Percentiles rank a stretch among this genome's conserved stretches.
Evolutionary conservation across 2,797 vertebrate genomes (phyloP).

Genomic region (Pseudocheirus occidentalis): DNA sequence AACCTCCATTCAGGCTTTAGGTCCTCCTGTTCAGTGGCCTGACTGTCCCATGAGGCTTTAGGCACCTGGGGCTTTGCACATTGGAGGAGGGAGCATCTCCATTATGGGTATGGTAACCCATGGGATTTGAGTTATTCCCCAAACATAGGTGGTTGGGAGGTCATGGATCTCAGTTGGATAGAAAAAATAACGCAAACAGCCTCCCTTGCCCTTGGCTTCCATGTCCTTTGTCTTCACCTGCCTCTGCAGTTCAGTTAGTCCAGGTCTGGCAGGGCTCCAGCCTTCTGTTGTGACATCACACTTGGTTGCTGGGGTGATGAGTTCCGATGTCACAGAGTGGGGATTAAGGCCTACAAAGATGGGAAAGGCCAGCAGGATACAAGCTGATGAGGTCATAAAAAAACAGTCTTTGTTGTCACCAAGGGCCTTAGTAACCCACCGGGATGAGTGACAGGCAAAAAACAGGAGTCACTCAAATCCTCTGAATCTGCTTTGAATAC

Average conservation of each 20-base stretch:
- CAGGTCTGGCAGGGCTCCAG: neutral
- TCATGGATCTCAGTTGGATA: neutral
- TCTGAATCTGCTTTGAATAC: neutral
- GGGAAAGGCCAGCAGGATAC: neutral
- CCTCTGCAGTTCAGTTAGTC: neutral
- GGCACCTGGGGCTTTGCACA: neutral
- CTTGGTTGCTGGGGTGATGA: constrained; percentile 64
- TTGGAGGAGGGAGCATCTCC: neutral
- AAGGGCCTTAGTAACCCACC: constrained; percentile 53
- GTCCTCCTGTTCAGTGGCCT: neutral
- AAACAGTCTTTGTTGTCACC: constrained; percentile 48
- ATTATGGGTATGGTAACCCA: neutral
- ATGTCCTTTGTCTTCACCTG: neutral
- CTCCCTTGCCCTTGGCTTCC: neutral
- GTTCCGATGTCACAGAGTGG: constrained; percentile 29
- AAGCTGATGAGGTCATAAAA: constrained; percentile 55
- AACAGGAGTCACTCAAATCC: neutral
- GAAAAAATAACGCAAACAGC: neutral
- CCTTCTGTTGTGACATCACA: constrained; percentile 69
- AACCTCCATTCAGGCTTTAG: neutral
- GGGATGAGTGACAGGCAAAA: neutral
- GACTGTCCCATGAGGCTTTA: neutral
- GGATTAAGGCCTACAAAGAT: constrained; percentile 63
- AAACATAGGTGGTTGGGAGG: neutral
- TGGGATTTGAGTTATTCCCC: neutral